Base-by-base conservation (phyloP, 2,797 vertebrate species). In the Lithobates pipiens region DNA sequence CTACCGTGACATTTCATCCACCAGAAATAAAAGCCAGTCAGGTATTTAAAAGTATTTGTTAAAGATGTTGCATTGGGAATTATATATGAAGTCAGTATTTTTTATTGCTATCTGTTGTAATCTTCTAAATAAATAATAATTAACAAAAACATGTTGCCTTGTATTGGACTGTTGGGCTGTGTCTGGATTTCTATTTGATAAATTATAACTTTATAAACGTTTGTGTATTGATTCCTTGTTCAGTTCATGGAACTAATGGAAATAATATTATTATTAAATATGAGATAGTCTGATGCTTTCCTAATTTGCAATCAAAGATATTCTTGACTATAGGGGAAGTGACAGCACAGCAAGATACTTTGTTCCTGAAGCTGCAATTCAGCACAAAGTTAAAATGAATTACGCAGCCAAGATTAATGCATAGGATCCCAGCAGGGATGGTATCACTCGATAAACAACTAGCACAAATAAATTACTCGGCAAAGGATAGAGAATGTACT, bases 221-320 rank as follows among this genome's bases (percentile, higher is more conserved):
- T 10, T 0, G 3, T 63, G 89, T 61, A 74, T 27, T 90, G 61
- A 85, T 88, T 27, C 63, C 57, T 80, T 34, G 88, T 21, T 61
- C 39, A 25, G 68, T 75, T 65, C 86, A 85, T 88, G 36, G 89
- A 88, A 82, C 16, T 65, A 13, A 88, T 82, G 77, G 88, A 81
- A 82, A 78, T n/a, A 82, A 78, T n/a, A n/a, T 16, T 46, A 16
- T 85, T 42, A 83, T 86, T 89, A 88, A 67, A 71, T 3, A 74
- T 25, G 13, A 3, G 83, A 87, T 87, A 50, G 85, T 63, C 36
- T 36, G 73, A 75, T 86, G 68, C 82, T 83, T 86, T 87, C 76
- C 32, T 88, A 74, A 87, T 88, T 63, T 2, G n/a, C 79, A 89
- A 83, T 88, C 61, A 88, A 67, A 85, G 89, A 88, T 88, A 65